Evolutionary conservation across 1,140 invertebrate genomes (phyloP), one percentile per base, ranked within the genome.

Genomic region (Polypedilum pembai): DNA sequence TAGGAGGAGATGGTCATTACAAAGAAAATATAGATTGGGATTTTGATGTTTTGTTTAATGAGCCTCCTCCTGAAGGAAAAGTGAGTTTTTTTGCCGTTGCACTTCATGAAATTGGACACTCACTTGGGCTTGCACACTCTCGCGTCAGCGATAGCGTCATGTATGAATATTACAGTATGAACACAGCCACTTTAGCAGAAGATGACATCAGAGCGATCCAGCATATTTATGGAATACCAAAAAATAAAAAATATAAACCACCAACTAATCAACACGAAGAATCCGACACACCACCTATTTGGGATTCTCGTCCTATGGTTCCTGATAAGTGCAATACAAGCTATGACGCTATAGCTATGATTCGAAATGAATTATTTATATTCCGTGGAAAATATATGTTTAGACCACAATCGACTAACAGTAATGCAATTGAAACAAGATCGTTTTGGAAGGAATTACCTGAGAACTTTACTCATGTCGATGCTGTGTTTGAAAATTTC

Each of bases 321-420:
- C 45, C 45, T n/a, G 45, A 56, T 15, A 56, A 56, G 15, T 56
- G 45, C n/a, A 15, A 56, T 15, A 56, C 45, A 12, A 4, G 12
- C 1, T 56, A 56, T 15, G 45, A 56, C n/a, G 45, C 45, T 15
- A 56, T 56, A n/a, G 45, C 45, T 15, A 12, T 56, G 12, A 56
- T 56, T 56, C 12, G n/a, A 15, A n/a, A 56, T 56, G 45, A 56
- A 56, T 15, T 56, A 3, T n/a, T 56, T 56, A n/a, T n/a, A 0
- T 56, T 56, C n/a, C 12, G 45, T n/a, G 12, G 45, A 56, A 56
- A 56, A 56, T 56, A 56, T 56, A 56, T 56, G 45, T 56, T 56
- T 56, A 15, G 45, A n/a, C 45, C 45, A 15, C 24, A 33, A 33
- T 33, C 24, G 5, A 5, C 1, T 33, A 56, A 56, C 12, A 56